Conservation (phyloP, 2,888 invertebrate species). For the Phytoseiulus persimilis region DNA sequence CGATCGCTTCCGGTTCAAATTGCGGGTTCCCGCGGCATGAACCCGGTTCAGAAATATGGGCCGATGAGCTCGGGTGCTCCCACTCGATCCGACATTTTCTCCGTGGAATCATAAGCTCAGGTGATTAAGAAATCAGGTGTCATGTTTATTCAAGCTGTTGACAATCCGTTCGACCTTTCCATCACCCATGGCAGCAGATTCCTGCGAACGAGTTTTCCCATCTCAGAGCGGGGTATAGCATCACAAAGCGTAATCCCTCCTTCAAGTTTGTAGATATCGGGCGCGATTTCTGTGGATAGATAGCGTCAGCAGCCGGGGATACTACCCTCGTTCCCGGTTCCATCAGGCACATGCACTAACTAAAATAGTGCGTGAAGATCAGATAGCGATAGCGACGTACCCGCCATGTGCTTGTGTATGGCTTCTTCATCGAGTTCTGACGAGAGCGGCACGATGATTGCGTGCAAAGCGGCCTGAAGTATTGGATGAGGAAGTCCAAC, state of each 20-base stretch:
- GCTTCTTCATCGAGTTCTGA: neutral
- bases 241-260: neutral
- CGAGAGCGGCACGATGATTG: neutral
- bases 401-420: neutral
- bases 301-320: neutral
- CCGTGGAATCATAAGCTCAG: too few species aligned
- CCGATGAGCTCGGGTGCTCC: too few species aligned
- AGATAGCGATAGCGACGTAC: neutral
- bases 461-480: neutral
- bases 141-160: neutral
- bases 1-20: too few species aligned
- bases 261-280: conserved; percentile 23
- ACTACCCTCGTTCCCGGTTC: neutral
- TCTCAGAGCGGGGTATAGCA: neutral
- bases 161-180: neutral
- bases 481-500: conserved; percentile 7
- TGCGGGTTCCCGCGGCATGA: too few species aligned
- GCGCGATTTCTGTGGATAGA: neutral
- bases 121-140: too few species aligned
- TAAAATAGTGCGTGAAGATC: neutral
- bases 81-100: too few species aligned
- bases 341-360: neutral
- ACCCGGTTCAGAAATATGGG: too few species aligned
- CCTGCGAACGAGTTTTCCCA: neutral
- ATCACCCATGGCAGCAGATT: conserved; percentile 9